Evolutionary conservation across 92 coral and sea anemone species (phyloP).

Genomic region (Epizoanthus illoricatus): DNA sequence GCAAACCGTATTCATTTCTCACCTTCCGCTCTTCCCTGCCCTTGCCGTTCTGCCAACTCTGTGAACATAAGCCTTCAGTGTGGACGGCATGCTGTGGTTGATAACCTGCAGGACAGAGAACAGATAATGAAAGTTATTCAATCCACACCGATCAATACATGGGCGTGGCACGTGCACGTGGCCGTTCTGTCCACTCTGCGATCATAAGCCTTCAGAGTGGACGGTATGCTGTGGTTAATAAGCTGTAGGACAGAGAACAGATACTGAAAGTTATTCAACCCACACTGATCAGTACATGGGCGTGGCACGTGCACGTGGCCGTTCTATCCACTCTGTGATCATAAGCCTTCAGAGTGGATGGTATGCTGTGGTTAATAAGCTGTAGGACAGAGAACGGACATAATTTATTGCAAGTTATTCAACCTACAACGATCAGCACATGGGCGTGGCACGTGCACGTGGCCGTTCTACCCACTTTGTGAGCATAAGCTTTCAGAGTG

Average conservation of each 20-base stretch:
- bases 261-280: neutral
- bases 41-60: conserved; percentile 98
- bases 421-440: neutral
- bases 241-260: conserved; percentile 59
- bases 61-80: conserved; percentile 87
- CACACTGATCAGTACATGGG: neutral
- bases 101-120: conserved; percentile 64
- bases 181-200: conserved; percentile 97
- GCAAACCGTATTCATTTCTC: neutral
- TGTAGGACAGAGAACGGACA: conserved; percentile 33
- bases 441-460: neutral
- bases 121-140: neutral
- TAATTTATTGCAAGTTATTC: too few relatives aligned
- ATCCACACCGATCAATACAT: neutral
- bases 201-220: conserved; percentile 68
- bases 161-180: neutral
- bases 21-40: conserved; percentile 98
- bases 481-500: conserved; percentile 66
- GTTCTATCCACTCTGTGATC: conserved; percentile 95
- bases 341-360: conserved; percentile 66
- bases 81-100: conserved; percentile 84
- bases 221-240: conserved; percentile 83
- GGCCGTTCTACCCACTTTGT: conserved; percentile 94
- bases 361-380: conserved; percentile 89
- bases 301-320: conserved; percentile 41